Evolutionary conservation across 2,888 invertebrate genomes (phyloP), one percentile per base, ranked within the genome.

Genomic region (Cephus rjabovi): DNA sequence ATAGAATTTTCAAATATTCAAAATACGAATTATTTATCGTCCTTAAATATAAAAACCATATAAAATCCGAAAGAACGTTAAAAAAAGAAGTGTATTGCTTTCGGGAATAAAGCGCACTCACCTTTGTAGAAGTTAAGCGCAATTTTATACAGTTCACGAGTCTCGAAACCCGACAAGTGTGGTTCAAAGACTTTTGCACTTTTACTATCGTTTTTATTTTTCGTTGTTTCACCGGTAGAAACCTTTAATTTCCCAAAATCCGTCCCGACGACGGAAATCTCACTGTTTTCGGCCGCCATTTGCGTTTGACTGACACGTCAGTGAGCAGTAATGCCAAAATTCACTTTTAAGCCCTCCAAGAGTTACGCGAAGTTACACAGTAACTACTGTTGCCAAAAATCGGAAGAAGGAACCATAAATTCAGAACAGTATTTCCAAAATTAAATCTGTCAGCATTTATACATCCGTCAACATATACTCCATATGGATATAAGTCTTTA

Each of bases 81-180:
- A 9, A 9, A 9, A 23, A 56, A 23, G 6, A 40, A 23, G 15
- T 9, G 56, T 75, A 56, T 68, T 71, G 34, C 40, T 70, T 69
- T 31, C 12, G 77, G 73, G 69, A 56, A 33, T 34, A 79, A 23
- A 56, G 56, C 33, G 31, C 68, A 77, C 89, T 86, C 94, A 98
- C 98, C 98, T 96, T 98, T 98, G 90, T 98, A 98, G 93, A 98
- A 99, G 89, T 94, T 94, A 80, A 98, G 93, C 40, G 97, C 97
- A 87, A 98, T 94, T 93, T 96, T 96, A 92, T 98, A 99, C 76
- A 98, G 95, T 88, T 98, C 97, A 88, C 94, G 87, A 2, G 87
- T 89, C 69, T 91, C 90, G 73, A 91, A 91, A 37, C 90, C 91
- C 73, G 90, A 93, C 23, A 94, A 85, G 77, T 88, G 88, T 0